These are phyloP conservation scores for Eristalinus aeneus DNA, from an alignment of 2,888 invertebrate species.

Conservation along the genomic window DNA sequence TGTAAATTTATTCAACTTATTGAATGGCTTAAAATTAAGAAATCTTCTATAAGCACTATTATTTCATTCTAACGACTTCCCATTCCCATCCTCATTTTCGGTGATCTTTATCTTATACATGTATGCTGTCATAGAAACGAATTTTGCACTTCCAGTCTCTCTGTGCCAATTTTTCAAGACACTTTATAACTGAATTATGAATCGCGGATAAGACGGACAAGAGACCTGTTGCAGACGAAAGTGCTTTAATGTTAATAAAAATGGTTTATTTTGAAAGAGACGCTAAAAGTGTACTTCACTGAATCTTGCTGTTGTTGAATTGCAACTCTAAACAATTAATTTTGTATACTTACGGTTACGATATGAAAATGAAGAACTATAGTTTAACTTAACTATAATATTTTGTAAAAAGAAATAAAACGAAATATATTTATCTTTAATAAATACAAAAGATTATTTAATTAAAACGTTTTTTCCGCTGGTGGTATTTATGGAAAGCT, in stretches of 20 bases:
- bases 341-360: slow-evolving; percentile 24
- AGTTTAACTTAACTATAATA: slow-evolving; percentile 42
- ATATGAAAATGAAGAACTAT: slow-evolving; percentile 12
- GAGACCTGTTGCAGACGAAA: slow-evolving; percentile 22
- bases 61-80: slow-evolving; percentile 17
- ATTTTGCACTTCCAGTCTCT: slow-evolving; percentile 22
- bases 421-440: slow-evolving; percentile 50
- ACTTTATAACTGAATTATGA: slow-evolving; percentile 39
- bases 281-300: slow-evolving; percentile 30
- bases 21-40: slow-evolving; percentile 34
- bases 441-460: not conserved
- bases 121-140: not conserved
- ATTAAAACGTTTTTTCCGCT: not conserved
- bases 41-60: not conserved
- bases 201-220: slow-evolving; percentile 36
- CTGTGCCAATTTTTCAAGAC: slow-evolving; percentile 52
- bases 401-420: slow-evolving; percentile 29
- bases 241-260: slow-evolving; percentile 54
- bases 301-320: slow-evolving; percentile 39
- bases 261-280: slow-evolving; percentile 28
- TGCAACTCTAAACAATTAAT: slow-evolving; percentile 12
- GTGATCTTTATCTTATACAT: slow-evolving; percentile 4
- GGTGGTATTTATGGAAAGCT: not conserved
- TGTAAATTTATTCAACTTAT: not conserved
- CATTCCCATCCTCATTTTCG: slow-evolving; percentile 18